phyloP scores from a whole-genome alignment of 2,888 invertebrate genomes.

The Machimus atricapillus region DNA sequence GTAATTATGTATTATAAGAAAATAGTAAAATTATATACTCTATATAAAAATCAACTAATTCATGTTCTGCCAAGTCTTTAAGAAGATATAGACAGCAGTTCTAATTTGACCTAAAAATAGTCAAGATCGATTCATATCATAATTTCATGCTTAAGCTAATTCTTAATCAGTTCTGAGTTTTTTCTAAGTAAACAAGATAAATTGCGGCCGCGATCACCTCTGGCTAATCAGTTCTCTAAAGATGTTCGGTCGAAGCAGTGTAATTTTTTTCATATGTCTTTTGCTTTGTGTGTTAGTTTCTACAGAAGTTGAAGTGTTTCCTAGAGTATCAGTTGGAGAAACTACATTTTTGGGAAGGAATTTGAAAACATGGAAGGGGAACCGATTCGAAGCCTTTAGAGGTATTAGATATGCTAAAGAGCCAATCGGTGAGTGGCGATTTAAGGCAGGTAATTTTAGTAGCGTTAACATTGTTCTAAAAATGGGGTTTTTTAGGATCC shows the following conservation, averaged over 20 bases:
- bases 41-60: too few relatives aligned
- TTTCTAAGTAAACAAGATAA: neutral
- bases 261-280: neutral
- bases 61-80: too few relatives aligned
- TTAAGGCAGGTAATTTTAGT: slow-evolving; percentile 49
- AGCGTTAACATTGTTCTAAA: neutral
- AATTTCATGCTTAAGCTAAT: too few relatives aligned
- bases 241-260: neutral
- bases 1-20: too few relatives aligned
- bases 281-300: neutral
- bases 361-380: slow-evolving; percentile 48
- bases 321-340: neutral
- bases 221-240: neutral
- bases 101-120: too few relatives aligned
- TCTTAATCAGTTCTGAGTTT: too few relatives aligned
- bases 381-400: slow-evolving; percentile 53
- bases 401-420: slow-evolving; percentile 56
- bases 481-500: slow-evolving; percentile 5
- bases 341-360: neutral
- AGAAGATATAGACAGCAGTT: too few relatives aligned
- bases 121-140: too few relatives aligned
- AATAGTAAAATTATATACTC: too few relatives aligned
- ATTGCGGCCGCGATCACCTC: neutral
- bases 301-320: neutral
- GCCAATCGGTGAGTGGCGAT: slow-evolving; percentile 60